Evolutionary conservation across 2,888 invertebrate genomes (phyloP).

Genomic region (Spisula subtruncata): DNA sequence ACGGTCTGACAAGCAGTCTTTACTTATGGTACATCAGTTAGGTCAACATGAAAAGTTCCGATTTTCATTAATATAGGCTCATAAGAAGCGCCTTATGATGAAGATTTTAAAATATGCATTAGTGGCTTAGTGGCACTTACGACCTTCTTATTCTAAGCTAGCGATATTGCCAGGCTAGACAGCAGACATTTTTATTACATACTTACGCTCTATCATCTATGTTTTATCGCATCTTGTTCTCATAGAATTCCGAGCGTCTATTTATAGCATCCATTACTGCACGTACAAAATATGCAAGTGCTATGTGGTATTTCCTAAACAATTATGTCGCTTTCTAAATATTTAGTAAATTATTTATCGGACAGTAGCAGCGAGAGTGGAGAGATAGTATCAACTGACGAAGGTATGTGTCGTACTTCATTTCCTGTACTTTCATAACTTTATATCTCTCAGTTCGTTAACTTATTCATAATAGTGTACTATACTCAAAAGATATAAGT

Average conservation of each 20-base stretch:
- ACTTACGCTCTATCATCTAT: neutral
- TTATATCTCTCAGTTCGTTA: too few species aligned
- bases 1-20: too few species aligned
- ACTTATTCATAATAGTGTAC: too few species aligned
- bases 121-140: too few species aligned
- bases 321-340: slow-evolving; percentile 26
- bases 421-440: neutral
- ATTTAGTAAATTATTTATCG: slow-evolving; percentile 22
- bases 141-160: too few species aligned
- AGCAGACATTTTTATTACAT: neutral
- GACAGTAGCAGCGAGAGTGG: slow-evolving; percentile 33
- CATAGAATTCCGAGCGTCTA: neutral
- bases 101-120: too few species aligned
- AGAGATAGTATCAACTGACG: neutral
- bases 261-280: neutral
- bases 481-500: too few species aligned
- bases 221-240: neutral
- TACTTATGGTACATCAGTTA: too few species aligned
- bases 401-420: slow-evolving; percentile 15
- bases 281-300: neutral
- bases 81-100: too few species aligned
- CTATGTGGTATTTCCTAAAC: neutral
- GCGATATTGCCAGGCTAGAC: neutral
- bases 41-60: too few species aligned
- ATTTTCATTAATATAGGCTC: too few species aligned